Evolutionary conservation across 2,113 vertebrate species (phyloP).

Genomic region (Onychorhynchus coronatus): DNA sequence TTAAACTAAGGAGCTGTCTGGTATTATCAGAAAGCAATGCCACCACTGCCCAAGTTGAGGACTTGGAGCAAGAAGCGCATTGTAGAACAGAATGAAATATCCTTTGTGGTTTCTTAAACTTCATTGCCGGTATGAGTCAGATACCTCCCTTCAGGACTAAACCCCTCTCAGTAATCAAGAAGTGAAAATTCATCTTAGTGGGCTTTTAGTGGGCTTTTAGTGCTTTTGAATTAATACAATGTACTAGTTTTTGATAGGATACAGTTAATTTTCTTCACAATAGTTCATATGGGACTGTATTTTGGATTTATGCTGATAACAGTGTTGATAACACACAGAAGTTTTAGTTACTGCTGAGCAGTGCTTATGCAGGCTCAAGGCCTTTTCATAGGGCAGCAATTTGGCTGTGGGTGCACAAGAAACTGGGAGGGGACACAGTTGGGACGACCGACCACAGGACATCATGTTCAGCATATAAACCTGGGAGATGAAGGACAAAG

Average conservation of each 20-base stretch:
- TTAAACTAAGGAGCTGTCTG: not conserved
- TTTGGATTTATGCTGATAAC: not conserved
- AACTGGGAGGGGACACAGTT: accelerated
- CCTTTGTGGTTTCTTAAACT: not conserved
- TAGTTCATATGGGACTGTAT: not conserved
- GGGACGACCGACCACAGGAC: accelerated
- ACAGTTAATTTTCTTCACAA: not conserved
- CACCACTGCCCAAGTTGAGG: not conserved
- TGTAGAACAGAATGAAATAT: not conserved
- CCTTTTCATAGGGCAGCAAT: not conserved
- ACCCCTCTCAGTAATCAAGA: not conserved
- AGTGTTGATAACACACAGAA: not conserved
- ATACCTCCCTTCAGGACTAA: not conserved
- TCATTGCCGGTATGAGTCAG: not conserved
- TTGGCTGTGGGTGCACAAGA: not conserved
- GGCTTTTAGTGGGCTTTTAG: not conserved
- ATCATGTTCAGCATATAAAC: too few species aligned
- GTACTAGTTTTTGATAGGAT: not conserved
- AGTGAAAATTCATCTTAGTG: not conserved
- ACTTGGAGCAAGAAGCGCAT: not conserved
- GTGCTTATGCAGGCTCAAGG: not conserved
- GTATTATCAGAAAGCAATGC: not conserved
- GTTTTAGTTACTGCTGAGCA: not conserved
- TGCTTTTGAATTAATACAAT: not conserved
- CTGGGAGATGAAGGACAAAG: not conserved